A percentile compares a stretch with the other conserved stretches of the same genome.
Conservation (phyloP, 35 echinoderm and acorn worm genomes). For the Ophioderma brevispina region DNA sequence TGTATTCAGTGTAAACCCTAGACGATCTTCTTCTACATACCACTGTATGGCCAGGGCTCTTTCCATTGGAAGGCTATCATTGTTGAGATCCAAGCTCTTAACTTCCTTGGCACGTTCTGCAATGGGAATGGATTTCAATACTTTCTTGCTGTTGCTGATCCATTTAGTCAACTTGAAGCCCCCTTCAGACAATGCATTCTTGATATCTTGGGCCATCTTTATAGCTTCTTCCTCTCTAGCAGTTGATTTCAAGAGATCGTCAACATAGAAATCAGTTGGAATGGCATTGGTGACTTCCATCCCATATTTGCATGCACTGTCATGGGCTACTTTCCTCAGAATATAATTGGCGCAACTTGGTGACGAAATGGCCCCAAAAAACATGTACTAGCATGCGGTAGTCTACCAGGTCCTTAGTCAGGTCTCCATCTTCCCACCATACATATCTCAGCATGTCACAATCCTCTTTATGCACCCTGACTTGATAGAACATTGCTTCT, state of each 20-base stretch:
- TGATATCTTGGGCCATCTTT: background rate
- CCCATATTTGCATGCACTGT: constrained; percentile 17
- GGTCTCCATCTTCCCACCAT: constrained; percentile 36
- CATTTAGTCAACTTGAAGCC: constrained; percentile 59
- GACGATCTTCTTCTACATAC: constrained; percentile 22
- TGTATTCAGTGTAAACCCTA: constrained; percentile 23
- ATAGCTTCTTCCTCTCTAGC: background rate
- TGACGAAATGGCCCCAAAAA: constrained; percentile 70
- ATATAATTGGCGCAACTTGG: constrained; percentile 56
- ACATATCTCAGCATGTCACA: constrained; percentile 43
- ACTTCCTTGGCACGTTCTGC: constrained; percentile 30
- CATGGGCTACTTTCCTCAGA: constrained; percentile 51
- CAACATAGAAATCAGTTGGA: constrained; percentile 60
- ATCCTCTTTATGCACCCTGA: constrained; percentile 18
- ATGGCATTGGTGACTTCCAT: constrained; percentile 5
- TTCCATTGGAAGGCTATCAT: constrained; percentile 41
- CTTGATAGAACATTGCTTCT: constrained; percentile 34
- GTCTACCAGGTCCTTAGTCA: constrained; percentile 3
- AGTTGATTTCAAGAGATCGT: constrained; percentile 59
- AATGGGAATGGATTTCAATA: constrained; percentile 30
- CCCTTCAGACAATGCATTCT: background rate
- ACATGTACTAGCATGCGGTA: constrained; percentile 74
- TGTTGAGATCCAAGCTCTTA: constrained; percentile 29
- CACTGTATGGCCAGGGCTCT: constrained; percentile 56
- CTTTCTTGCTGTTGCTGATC: constrained; percentile 45